Evolutionary conservation across 2,113 vertebrate species (phyloP).

Genomic region (Seriola rivoliana): DNA sequence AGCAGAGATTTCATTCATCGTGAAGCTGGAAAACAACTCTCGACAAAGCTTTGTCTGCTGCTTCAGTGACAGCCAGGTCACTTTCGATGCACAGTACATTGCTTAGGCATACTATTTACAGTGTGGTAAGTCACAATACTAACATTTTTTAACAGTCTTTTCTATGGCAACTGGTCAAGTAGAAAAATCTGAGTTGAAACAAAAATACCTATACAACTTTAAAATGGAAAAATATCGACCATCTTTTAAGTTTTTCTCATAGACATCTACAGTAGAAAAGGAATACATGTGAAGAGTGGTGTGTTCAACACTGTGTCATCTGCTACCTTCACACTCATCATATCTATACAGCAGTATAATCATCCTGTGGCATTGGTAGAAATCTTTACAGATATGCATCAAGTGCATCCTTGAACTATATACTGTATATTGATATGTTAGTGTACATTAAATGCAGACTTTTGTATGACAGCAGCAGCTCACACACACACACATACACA

Average conservation of each 20-base stretch:
- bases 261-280: slow-evolving; percentile 69
- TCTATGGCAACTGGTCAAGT: slow-evolving; percentile 44
- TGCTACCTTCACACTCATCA: slow-evolving; percentile 50
- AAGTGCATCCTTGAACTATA: slow-evolving; percentile 42
- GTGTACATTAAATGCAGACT: slow-evolving; percentile 63
- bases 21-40: slow-evolving; percentile 37
- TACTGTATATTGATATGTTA: slow-evolving; percentile 67
- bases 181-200: slow-evolving; percentile 60
- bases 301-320: slow-evolving; percentile 54
- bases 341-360: slow-evolving; percentile 56
- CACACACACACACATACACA: slow-evolving; percentile 34
- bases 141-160: slow-evolving; percentile 34
- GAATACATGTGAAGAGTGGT: slow-evolving; percentile 72
- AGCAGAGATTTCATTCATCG: slow-evolving; percentile 21
- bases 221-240: slow-evolving; percentile 66
- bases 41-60: slow-evolving; percentile 28
- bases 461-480: slow-evolving; percentile 58
- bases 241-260: slow-evolving; percentile 59
- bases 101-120: slow-evolving; percentile 56
- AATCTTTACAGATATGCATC: slow-evolving; percentile 46
- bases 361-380: slow-evolving; percentile 46
- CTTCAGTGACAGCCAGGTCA: slow-evolving; percentile 49
- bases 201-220: slow-evolving; percentile 48
- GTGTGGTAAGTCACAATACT: slow-evolving; percentile 36
- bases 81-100: slow-evolving; percentile 14